Evolutionary conservation across 1,140 invertebrate species (phyloP).

Genomic region (Pogonomyrmex barbatus): DNA sequence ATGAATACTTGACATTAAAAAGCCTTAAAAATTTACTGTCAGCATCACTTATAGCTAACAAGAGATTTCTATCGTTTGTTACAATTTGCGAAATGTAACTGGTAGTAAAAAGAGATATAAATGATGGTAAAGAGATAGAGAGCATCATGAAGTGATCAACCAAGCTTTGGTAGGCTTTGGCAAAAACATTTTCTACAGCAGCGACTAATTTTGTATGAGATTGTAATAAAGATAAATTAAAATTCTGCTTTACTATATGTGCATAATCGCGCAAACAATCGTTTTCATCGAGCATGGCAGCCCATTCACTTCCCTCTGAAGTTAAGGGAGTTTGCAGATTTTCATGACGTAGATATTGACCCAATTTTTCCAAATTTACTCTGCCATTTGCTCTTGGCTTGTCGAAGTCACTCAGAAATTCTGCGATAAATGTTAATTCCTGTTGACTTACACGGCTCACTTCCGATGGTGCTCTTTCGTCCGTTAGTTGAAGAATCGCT

Average conservation of each 20-base stretch:
- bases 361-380: conserved; percentile 95
- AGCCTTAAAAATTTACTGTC: conserved; percentile 79
- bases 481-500: conserved; percentile 93
- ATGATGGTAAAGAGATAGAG: conserved; percentile 69
- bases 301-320: conserved; percentile 89
- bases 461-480: conserved; percentile 94
- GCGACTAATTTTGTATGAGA: conserved; percentile 91
- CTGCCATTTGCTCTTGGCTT: conserved; percentile 86
- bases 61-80: conserved; percentile 78
- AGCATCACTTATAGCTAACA: conserved; percentile 77
- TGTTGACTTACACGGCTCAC: conserved; percentile 94
- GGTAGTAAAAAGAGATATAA: conserved; percentile 23
- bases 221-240: conserved; percentile 93
- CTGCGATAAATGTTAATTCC: conserved; percentile 95
- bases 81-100: conserved; percentile 77
- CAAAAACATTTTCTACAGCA: conserved; percentile 90
- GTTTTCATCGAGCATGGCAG: conserved; percentile 91
- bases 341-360: conserved; percentile 93
- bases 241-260: conserved; percentile 91
- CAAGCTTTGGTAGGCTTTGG: conserved; percentile 89
- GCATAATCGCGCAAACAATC: conserved; percentile 90
- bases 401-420: conserved; percentile 95
- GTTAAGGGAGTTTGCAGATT: conserved; percentile 81
- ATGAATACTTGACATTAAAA: conserved; percentile 76
- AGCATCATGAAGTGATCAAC: conserved; percentile 87